Percentiles rank a stretch among this genome's conserved stretches.
Evolutionary conservation across 2,113 vertebrate genomes (phyloP).

Genomic region (Pteropus alecto): DNA sequence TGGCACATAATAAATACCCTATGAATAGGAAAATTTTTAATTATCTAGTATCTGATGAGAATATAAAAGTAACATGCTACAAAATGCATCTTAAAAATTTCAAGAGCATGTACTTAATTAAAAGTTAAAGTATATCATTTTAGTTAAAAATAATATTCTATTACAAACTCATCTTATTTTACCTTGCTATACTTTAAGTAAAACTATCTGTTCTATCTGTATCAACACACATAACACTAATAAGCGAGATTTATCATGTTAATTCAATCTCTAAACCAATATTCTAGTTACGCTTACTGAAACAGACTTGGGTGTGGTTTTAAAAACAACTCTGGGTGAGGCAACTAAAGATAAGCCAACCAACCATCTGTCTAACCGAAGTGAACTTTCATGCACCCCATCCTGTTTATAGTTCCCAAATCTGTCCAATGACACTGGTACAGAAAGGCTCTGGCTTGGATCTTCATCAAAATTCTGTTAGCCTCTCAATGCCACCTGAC

Average conservation of each 20-base stretch:
- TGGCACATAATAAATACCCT: neutral
- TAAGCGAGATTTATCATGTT: neutral
- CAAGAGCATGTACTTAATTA: neutral
- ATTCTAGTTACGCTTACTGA: neutral
- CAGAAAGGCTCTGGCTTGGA: neutral
- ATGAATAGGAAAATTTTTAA: neutral
- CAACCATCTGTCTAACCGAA: neutral
- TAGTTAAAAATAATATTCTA: neutral
- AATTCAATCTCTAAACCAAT: neutral
- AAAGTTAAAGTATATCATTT: constrained; percentile 5
- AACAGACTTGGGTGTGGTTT: constrained; percentile 36
- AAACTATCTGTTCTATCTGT: neutral
- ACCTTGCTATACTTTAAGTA: neutral
- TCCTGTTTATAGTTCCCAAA: constrained; percentile 26
- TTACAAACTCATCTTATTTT: neutral
- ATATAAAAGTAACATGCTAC: neutral
- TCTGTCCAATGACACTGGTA: neutral
- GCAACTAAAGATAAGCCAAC: constrained; percentile 10
- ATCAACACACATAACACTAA: neutral
- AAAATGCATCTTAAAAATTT: neutral
- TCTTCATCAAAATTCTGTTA: neutral
- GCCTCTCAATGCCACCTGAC: neutral
- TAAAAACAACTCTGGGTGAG: constrained; percentile 43
- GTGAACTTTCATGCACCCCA: neutral
- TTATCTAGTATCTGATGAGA: neutral